phyloP scores from a whole-genome alignment of 1,140 invertebrate species.

The Diachasmimorpha longicaudata region DNA sequence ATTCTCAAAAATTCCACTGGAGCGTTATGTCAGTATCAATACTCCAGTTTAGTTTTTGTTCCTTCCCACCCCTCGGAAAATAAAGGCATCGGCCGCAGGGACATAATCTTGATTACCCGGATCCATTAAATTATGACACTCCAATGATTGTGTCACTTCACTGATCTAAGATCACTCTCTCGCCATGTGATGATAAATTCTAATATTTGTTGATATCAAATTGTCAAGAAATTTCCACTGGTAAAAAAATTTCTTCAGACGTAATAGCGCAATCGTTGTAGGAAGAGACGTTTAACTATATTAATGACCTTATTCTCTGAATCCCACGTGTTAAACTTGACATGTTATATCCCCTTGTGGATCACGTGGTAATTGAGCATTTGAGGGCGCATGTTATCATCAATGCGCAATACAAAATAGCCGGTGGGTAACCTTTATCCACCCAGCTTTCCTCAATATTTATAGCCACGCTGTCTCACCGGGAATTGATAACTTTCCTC shows the following conservation, averaged over 20 bases:
- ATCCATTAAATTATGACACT: background rate
- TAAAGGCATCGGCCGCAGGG: background rate
- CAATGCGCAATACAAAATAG: background rate
- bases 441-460: background rate
- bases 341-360: background rate
- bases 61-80: background rate
- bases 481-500: background rate
- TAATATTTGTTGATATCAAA: background rate
- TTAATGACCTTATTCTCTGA: background rate
- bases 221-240: background rate
- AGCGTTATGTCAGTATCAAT: no score
- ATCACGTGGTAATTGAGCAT: background rate
- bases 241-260: background rate
- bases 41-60: no score
- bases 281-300: background rate
- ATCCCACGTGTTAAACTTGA: background rate
- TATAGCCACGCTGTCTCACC: background rate
- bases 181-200: slow-evolving; percentile 1
- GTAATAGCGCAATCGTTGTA: background rate
- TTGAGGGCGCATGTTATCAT: background rate
- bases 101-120: background rate
- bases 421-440: background rate
- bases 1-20: no score
- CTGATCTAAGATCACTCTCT: background rate
- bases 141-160: background rate